Evolutionary conservation across 2,888 invertebrate genomes (phyloP), one percentile per base, ranked within the genome.

Genomic region (Leucophenga maculata): DNA sequence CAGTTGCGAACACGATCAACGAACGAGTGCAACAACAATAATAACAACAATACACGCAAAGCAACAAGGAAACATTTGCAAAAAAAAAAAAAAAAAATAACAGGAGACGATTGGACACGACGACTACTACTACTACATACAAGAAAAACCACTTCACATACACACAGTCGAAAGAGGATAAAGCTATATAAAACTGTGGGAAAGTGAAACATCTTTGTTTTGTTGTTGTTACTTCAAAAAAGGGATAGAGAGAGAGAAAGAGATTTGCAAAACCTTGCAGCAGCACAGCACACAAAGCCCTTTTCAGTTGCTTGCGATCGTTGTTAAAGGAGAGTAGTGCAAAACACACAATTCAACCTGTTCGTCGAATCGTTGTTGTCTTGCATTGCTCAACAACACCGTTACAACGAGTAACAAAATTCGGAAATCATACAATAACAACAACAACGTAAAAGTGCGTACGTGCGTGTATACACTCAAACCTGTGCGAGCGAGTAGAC

Each of bases 121-220:
- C 78, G 72, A 70, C 74, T 72, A 62, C 73, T 68, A 52, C 72
- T 71, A 65, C 26, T 39, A 39, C 11, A 77, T 77, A 80, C 84
- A 83, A 83, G 83, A 83, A 80, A 80, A 80, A 80, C 80, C 80
- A 80, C 84, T 80, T 83, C 82, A 78, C 39, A 1, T 8, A 39
- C 39, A 39, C 8, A 39, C 8, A 39, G 39, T 6, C 8, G 39
- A 80, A 83, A 82, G 84, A 80, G 84, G 82, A 83, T 80, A 83
- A 52, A 22, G 54, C 16, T 54, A 57, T 26, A 55, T n/a, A 50
- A n/a, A 59, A 59, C 60, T 80, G 79, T 82, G 84, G 81, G 81
- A 84, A 82, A 84, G 84, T 82, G 78, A 84, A 82, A 82, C 80
- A 73, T 82, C 80, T 78, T 78, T n/a, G 76, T 80, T 84, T 83